These are phyloP conservation scores for Apodemia duryi DNA, from an alignment of 2,888 invertebrate genomes.

Conservation along the genomic window DNA sequence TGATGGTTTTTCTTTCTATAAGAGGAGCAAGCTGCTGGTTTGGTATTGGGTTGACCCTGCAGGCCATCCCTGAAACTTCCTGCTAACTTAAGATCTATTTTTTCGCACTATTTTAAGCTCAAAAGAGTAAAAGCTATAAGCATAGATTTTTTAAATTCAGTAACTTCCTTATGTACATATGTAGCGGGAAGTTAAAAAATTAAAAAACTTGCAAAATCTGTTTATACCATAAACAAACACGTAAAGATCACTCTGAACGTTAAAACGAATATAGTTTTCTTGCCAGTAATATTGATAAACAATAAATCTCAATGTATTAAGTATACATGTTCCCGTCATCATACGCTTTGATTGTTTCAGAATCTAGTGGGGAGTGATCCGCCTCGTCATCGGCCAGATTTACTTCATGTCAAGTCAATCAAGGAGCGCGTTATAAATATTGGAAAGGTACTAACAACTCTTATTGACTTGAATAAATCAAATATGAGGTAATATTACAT, in stretches of 20 bases:
- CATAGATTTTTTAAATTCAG: too few species aligned
- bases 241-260: neutral
- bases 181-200: too few species aligned
- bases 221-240: neutral
- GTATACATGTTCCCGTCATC: conserved; percentile 4
- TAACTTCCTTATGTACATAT: too few species aligned
- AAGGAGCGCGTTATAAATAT: conserved; percentile 52
- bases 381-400: conserved; percentile 49
- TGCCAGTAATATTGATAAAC: conserved; percentile 12
- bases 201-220: neutral
- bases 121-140: too few species aligned
- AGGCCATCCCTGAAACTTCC: too few species aligned
- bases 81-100: too few species aligned
- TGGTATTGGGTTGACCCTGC: too few species aligned
- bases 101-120: too few species aligned
- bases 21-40: too few species aligned
- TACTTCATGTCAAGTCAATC: conserved; percentile 53
- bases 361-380: conserved; percentile 54
- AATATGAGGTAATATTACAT: too few species aligned
- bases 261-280: neutral
- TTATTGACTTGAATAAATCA: too few species aligned
- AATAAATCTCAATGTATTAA: conserved; percentile 1
- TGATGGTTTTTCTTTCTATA: too few species aligned
- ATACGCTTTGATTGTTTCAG: conserved; percentile 41
- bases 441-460: conserved; percentile 43